Evolutionary conservation across 1,140 invertebrate genomes (phyloP), one percentile per base, ranked within the genome.

Genomic region (Steinernema feltiae): DNA sequence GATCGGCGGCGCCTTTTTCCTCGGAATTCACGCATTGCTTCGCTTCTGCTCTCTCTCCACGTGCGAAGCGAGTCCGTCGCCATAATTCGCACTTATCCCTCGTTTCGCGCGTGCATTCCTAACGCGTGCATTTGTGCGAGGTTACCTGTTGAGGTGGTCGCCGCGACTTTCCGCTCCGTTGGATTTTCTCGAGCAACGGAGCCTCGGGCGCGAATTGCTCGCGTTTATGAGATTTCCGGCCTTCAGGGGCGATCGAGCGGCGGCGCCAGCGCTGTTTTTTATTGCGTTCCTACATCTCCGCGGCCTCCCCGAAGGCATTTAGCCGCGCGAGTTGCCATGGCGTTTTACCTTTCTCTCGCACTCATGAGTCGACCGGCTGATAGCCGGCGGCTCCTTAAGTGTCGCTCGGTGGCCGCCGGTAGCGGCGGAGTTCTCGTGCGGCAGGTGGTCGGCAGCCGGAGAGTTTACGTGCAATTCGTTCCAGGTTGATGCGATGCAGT

Each of bases 401-500:
- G 53, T 15, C 24, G 7, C 41, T 7, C n/a, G 41, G 7, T 46
- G 7, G 7, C n/a, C 41, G 7, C 41, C n/a, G n/a, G n/a, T n/a
- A n/a, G n/a, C n/a, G n/a, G n/a, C n/a, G n/a, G n/a, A n/a, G n/a
- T n/a, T n/a, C n/a, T n/a, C n/a, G n/a, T n/a, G n/a, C n/a, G n/a
- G n/a, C n/a, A n/a, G n/a, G n/a, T n/a, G n/a, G n/a, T n/a, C n/a
- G n/a, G n/a, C n/a, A n/a, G n/a, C n/a, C n/a, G n/a, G n/a, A n/a
- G n/a, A 7, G 3, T 69, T 24, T 21, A 24, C 3, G 7, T 27
- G 3, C 24, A 15, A 63, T 17, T 63, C 24, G 2, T 63, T 63
- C 3, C 53, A 63, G 70, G 7, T 71, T 17, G 29, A 71, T 71
- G 30, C 70, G 17, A 71, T 46, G 70, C 35, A 46, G 30, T 32